These are phyloP conservation scores for Alosa sapidissima DNA, from an alignment of 2,797 vertebrate genomes.

Conservation along the genomic window DNA sequence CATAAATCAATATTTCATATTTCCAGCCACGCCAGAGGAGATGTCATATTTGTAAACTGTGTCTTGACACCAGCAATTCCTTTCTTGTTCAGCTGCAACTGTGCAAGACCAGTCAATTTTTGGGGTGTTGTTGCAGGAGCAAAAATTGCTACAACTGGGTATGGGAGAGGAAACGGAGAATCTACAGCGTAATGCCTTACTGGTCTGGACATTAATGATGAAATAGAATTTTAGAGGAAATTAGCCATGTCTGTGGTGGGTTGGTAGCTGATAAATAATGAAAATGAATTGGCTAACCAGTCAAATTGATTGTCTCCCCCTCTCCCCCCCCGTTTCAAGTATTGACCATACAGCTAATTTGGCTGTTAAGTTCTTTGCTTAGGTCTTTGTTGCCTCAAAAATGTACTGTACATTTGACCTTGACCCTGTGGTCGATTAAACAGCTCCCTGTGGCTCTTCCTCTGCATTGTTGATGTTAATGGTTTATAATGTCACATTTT, in stretches of 20 bases:
- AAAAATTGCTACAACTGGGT: conserved; percentile 38
- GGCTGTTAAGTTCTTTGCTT: conserved; percentile 65
- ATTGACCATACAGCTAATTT: conserved; percentile 66
- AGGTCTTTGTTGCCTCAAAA: conserved; percentile 12
- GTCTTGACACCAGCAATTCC: conserved; percentile 99
- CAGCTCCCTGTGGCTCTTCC: conserved; percentile 49
- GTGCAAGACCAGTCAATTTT: conserved; percentile 99
- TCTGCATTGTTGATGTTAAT: conserved; percentile 14
- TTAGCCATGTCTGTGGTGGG: conserved; percentile 67
- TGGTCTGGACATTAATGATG: conserved; percentile 67
- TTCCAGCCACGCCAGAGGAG: conserved; percentile 99
- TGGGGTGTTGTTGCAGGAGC: conserved; percentile 84
- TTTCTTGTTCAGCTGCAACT: conserved; percentile 99
- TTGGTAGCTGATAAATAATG: conserved; percentile 66
- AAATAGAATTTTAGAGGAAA: conserved; percentile 69
- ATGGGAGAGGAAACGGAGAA: conserved; percentile 32
- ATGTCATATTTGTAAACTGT: conserved; percentile 99
- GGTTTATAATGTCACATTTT: conserved; percentile 21
- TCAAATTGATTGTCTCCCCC: conserved; percentile 65
- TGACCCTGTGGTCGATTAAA: conserved; percentile 8
- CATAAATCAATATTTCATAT: conserved; percentile 99
- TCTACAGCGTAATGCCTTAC: conserved; percentile 53
- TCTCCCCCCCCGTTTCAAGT: conserved; percentile 52
- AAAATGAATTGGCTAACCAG: conserved; percentile 69
- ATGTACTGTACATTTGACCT: conserved; percentile 21